Base-by-base conservation (phyloP, 2,888 invertebrate species). In the Scaptodrosophila latifasciaeformis region DNA sequence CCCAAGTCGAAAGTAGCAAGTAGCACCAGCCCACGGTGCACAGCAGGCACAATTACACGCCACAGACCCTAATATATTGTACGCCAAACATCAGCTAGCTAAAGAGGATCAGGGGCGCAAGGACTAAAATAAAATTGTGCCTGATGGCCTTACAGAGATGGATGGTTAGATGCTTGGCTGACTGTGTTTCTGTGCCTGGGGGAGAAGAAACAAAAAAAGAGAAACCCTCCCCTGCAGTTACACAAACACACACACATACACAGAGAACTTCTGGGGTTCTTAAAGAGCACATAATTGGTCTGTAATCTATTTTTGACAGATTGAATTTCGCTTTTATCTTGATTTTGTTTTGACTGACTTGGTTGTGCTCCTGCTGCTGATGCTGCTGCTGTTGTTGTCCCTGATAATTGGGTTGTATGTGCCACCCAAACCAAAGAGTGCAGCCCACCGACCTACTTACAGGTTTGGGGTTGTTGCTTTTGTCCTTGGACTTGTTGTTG, bases 261-360 rank as follows among this genome's bases (percentile, higher is more conserved):
- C 19, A 42, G 15, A 15, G 35, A 34, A 17, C 39, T 31, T 13
- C 10, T 59, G 62, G 71, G 68, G 68, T 68, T 68, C 82, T 74
- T 83, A 84, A 84, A 82, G 80, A 82, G 82, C 82, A 81, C 82
- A 80, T 86, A 86, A 86, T 86, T 86, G 86, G 85, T 86, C 84
- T 85, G 83, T 86, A 86, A 86, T 86, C 86, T 86, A 84, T 84
- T 86, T 86, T 84, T 86, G 86, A 86, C 86, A 86, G 86, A 86
- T 86, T 86, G 86, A 86, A 86, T 86, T 86, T 85, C 84, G 81
- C 82, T 85, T 81, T 84, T 85, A 85, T 85, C 85, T 83, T 84
- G 85, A 85, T 85, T 85, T 84, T 86, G 84, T 86, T 86, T 85
- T 84, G 85, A 85, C 84, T 85, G 82, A 81, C 81, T 82, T 62